Base-by-base conservation (phyloP, 64 coral and sea anemone genomes). In the Montipora sp. region DNA sequence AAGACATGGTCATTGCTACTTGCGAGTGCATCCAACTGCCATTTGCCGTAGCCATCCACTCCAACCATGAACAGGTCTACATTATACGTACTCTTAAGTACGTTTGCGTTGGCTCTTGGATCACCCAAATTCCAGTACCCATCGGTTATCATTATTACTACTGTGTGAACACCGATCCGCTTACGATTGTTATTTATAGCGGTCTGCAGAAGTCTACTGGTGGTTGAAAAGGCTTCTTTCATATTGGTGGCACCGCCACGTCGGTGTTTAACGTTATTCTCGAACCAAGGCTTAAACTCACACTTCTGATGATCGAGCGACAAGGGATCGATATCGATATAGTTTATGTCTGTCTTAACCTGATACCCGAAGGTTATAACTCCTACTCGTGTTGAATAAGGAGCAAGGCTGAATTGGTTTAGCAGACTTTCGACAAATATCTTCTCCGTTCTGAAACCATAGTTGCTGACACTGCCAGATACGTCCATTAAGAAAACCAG, bases 61-160 rank as follows among this genome's bases (percentile, higher is more conserved):
- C 98, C 98, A 9, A 99, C 94, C 8, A 88, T 72, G 78, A 99
- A 96, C 48, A 99, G 27, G 19, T 99, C 98, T 11, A 89, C 88
- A 13, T 36, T 15, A 69, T 94, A 96, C 0, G n/a, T 57, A 21
- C 53, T 79, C 44, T 96, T 96, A 3, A 99, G 85, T 1, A 7
- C 79, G 43, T 84, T 89, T 4, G 94, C 92, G 13, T 96, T 93
- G 0, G 7, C 53, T 8, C 55, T 72, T 1, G 98, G 98, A 48
- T 89, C 86, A n/a, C 92, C 91, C 47, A 51, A 77, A 47, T 98
- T 98, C 98, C 98, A 99, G 12, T 50, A 80, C 1, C 98, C 98
- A 73, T 99, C 98, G 0, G 98, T 99, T 23, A 99, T 96, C 94
- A 99, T 86, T 47, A 99, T 92, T 2, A 84, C 88, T 10, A 99